Base-by-base conservation (phyloP, 2,113 vertebrate species). In the Saimiri boliviensis region DNA sequence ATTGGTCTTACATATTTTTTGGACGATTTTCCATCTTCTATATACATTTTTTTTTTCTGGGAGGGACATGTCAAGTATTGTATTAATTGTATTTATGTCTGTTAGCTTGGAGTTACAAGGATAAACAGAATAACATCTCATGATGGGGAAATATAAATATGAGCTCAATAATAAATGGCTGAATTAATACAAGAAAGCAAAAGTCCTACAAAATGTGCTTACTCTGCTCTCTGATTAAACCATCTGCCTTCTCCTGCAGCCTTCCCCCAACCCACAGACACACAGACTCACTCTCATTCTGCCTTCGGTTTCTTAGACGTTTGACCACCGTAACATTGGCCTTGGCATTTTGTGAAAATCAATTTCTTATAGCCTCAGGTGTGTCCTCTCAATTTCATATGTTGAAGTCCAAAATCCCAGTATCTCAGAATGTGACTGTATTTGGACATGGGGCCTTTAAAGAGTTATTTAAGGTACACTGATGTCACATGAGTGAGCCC, bases 21-120 rank as follows among this genome's bases (percentile, higher is more conserved):
- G 49, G 71, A 47, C 7, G 13, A 49, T 52, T 91, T 90, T 83
- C 10, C 19, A 32, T 40, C 8, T 86, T 83, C 27, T 70, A 0
- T 35, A 49, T 71, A 9, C 20, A 27, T 42, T 68, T 27, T 47
- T 23, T 35, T 14, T 58, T 49, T 4, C 5, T 76, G 1, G 74
- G 5, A 68, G 71, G 84, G 10, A 83, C 3, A 76, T 73, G 12
- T 42, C 40, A 93, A 52, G 4, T 60, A 83, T 63, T 87, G 2
- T 45, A 70, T 17, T 94, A 54, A 83, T 63, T 87, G 1, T 45
- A 63, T 13, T 96, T 87, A 90, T 25, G 9, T 74, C 25, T 32
- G 9, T 71, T 88, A 88, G 21, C 32, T 42, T 54, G 23, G 8
- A 85, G 5, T 42, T 63, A 91, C n/a, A 35, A 19, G 13, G 3